Percentiles rank a stretch among this genome's conserved stretches.
These are phyloP conservation scores for Brenthis ino DNA, from an alignment of 2,888 invertebrate species.

Conservation along the genomic window DNA sequence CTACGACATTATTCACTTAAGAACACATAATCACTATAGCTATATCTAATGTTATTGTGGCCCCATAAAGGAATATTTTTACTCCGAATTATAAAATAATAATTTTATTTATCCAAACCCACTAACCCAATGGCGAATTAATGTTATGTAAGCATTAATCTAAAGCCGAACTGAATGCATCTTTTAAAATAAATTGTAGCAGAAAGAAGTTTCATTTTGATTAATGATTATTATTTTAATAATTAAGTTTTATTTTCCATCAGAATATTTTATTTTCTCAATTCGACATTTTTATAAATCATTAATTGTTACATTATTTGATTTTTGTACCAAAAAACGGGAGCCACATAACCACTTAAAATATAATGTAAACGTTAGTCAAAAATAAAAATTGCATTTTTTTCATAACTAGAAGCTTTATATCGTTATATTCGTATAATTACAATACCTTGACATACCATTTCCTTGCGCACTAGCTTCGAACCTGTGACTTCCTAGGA, in stretches of 20 bases:
- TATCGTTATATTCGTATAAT: constrained; percentile 34
- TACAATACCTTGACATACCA: constrained; percentile 38
- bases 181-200: too few relatives aligned
- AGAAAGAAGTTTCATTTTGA: too few relatives aligned
- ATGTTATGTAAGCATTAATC: not conserved
- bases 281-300: not conserved
- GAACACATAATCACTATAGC: constrained; percentile 35
- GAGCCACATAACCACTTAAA: constrained; percentile 31
- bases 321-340: constrained; percentile 5
- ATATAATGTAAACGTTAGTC: constrained; percentile 34
- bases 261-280: too few relatives aligned
- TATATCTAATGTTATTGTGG: constrained; percentile 36
- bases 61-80: constrained; percentile 32
- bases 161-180: too few relatives aligned
- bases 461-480: constrained; percentile 16
- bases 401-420: constrained; percentile 36
- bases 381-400: constrained; percentile 35
- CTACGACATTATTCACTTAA: constrained; percentile 21
- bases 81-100: not conserved
- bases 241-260: too few relatives aligned
- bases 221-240: too few relatives aligned
- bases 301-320: too few relatives aligned
- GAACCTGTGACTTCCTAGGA: constrained; percentile 7
- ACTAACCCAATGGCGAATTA: not conserved
- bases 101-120: too few relatives aligned